Base-by-base conservation (phyloP, 2,888 invertebrate genomes). In the Lepidochrysops patricia region DNA sequence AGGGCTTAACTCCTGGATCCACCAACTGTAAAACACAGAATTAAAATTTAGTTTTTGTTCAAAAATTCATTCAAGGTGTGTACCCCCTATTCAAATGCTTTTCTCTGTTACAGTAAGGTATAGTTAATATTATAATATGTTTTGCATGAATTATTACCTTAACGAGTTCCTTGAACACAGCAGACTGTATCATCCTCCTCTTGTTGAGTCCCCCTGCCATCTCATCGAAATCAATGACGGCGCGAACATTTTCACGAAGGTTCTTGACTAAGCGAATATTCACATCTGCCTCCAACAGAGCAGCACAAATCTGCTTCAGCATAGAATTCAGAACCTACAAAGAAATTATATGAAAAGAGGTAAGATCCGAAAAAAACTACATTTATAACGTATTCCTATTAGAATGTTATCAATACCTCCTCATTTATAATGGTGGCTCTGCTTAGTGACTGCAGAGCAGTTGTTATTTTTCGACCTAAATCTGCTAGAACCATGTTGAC, bases 121-220 rank as follows among this genome's bases (percentile, higher is more conserved):
- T n/a, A n/a, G n/a, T n/a, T n/a, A n/a, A n/a, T n/a, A n/a, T n/a
- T n/a, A n/a, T n/a, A n/a, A n/a, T n/a, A n/a, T 19, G 34, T 43
- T 4, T 4, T 15, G 2, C 2, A 43, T 19, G 4, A 43, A 1
- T 15, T 34, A 57, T n/a, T 34, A 60, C 96, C 91, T 99, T 99
- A 7, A 98, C 96, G 60, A 99, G 93, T 89, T 99, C 99, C 80
- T 98, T 97, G 84, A 98, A 99, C 0, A 99, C 99, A 60, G 98
- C 98, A 69, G 97, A 99, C 80, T 99, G 99, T 72, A 99, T 99
- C 97, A 99, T 98, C 61, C 98, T 92, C 58, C 99, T 91, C 79
- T 99, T 99, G 83, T 99, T 99, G 56, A 99, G 93, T 5, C 99
- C 99, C 37, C 96, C 96, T 70, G 98, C 98, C 98, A 99, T 99